phyloP scores from a whole-genome alignment of 1,140 invertebrate species.

The Dreissena polymorpha region DNA sequence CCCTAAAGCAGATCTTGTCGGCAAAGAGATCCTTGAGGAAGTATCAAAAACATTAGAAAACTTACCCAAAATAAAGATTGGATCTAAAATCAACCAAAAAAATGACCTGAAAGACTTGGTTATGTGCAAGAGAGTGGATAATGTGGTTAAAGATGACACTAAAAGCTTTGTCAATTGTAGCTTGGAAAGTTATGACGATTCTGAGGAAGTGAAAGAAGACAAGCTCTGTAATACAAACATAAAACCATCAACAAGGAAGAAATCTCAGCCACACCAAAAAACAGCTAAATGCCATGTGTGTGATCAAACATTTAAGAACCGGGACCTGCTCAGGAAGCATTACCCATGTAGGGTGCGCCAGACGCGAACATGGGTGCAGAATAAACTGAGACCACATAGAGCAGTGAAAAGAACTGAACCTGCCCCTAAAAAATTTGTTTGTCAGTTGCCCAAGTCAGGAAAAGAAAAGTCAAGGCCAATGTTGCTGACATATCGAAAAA shows the following conservation, averaged over 20 bases:
- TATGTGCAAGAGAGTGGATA: too few relatives aligned
- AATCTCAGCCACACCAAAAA: slow-evolving; percentile 22
- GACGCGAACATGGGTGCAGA: slow-evolving; percentile 49
- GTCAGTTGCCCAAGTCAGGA: slow-evolving; percentile 43
- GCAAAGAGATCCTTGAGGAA: slow-evolving; percentile 41
- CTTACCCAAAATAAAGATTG: slow-evolving; percentile 23
- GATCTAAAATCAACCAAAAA: slow-evolving; percentile 27
- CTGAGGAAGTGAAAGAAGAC: too few relatives aligned
- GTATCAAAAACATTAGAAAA: slow-evolving; percentile 41
- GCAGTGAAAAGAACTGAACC: slow-evolving; percentile 41
- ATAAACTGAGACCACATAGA: slow-evolving; percentile 40
- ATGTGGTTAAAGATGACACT: too few relatives aligned
- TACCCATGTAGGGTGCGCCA: slow-evolving; percentile 48
- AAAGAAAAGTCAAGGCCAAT: slow-evolving; percentile 22
- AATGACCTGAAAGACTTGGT: neutral
- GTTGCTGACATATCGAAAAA: slow-evolving; percentile 50
- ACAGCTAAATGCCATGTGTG: slow-evolving; percentile 33
- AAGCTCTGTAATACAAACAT: too few relatives aligned
- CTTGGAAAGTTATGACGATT: too few relatives aligned
- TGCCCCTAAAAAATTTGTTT: slow-evolving; percentile 43
- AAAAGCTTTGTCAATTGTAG: too few relatives aligned
- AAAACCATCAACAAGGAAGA: neutral
- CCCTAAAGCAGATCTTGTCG: neutral
- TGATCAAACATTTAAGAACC: slow-evolving; percentile 36
- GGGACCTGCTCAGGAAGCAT: slow-evolving; percentile 45